Evolutionary conservation across 2,113 vertebrate genomes (phyloP), one percentile per base, ranked within the genome.

Genomic region (Sialia sialis): DNA sequence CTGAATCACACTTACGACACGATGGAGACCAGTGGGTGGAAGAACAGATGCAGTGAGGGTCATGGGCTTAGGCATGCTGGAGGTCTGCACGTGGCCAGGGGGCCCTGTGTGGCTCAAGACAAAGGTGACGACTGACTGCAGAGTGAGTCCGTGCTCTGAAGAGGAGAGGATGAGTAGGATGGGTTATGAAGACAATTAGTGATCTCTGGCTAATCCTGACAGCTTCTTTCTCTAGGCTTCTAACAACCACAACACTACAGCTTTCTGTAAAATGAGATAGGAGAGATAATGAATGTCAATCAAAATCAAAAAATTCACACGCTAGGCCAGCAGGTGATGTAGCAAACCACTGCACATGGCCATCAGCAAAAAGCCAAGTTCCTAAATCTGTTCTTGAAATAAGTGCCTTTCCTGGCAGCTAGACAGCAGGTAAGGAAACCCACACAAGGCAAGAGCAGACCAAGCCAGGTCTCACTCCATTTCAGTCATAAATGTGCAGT

Each of bases 1-100:
- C 84, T 90, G 94, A 96, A 58, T 94, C 93, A 92, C 88, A 94
- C 95, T 95, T 94, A 96, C 74, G 7, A 96, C 87, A 74, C 0
- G 41, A 93, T 91, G 95, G 91, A 97, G 95, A 93, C 90, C 96
- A 93, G 92, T 73, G 89, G 91, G 94, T 82, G 87, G 96, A 91
- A 87, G 73, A 82, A 87, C 90, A 95, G 85, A 91, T 91, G 91
- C 26, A 95, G 91, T 70, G 94, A 94, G 92, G 87, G 92, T 88
- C 93, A 96, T 60, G 90, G 59, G 68, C 87, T 93, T 85, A 80
- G 93, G 74, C 94, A 97, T 92, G 92, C 94, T 90, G 93, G 59
- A 94, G 72, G 56, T 46, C 78, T 91, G 91, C 81, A 38, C 8
- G 4, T 58, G 91, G 87, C 75, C 93, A 51, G 84, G 82, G 1